phyloP scores from a whole-genome alignment of 1,140 invertebrate species.

The Maniola jurtina region DNA sequence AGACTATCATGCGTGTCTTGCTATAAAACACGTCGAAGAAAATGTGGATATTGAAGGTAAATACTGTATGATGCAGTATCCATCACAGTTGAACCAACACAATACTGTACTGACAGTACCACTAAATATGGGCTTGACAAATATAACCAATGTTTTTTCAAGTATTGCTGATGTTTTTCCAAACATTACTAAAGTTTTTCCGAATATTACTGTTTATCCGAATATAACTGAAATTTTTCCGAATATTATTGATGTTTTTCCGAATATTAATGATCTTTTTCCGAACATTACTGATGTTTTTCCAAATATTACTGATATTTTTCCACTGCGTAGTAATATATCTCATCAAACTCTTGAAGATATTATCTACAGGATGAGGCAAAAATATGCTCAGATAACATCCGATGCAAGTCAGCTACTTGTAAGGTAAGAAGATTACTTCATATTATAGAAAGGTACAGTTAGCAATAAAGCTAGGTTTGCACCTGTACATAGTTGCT shows the following conservation, averaged over 20 bases:
- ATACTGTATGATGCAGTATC: constrained; percentile 33
- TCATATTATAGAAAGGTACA: too few species aligned
- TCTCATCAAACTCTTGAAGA: constrained; percentile 1
- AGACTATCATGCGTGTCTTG: constrained; percentile 52
- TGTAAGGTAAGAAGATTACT: too few species aligned
- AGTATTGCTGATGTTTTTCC: too few species aligned
- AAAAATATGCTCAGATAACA: constrained; percentile 9
- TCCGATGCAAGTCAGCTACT: not conserved
- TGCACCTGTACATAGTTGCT: too few species aligned
- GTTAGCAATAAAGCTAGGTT: too few species aligned
- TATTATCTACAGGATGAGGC: not conserved
- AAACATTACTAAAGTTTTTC: not conserved
- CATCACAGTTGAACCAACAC: constrained; percentile 24
- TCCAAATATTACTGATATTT: not conserved
- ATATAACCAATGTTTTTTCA: too few species aligned
- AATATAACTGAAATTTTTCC: not conserved
- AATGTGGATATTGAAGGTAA: constrained; percentile 23
- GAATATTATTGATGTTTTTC: too few species aligned
- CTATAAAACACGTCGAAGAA: constrained; percentile 31
- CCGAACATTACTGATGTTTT: not conserved
- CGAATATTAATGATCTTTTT: too few species aligned
- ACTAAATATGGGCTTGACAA: not conserved
- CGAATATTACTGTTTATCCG: not conserved
- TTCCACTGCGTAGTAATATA: not conserved
- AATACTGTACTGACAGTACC: not conserved